Evolutionary conservation across 2,797 vertebrate species (phyloP).

Genomic region (Prunella strophiata): DNA sequence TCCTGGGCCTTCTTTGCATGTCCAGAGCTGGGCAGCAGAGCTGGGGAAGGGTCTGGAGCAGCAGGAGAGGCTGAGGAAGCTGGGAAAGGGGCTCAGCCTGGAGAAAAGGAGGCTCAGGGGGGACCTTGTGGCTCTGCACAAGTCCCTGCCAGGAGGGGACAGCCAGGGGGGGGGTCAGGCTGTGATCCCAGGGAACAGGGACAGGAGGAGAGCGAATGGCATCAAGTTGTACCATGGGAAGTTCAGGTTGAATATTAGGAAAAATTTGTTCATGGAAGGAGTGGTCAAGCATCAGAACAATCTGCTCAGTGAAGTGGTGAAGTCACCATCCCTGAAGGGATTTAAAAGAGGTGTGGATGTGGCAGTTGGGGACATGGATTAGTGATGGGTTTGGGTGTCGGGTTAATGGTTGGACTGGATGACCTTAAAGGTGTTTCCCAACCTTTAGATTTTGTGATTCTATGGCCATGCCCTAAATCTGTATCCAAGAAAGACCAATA

Average conservation of each 20-base stretch:
- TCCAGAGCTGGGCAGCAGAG: neutral
- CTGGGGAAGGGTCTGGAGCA: neutral
- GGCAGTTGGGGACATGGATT: neutral
- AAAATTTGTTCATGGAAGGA: neutral
- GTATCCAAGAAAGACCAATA: rapidly evolving
- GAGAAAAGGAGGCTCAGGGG: neutral
- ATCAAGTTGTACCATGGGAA: neutral
- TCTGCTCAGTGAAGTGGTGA: neutral
- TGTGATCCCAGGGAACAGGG: neutral
- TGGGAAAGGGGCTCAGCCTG: neutral
- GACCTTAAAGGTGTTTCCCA: neutral
- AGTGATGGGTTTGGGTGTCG: neutral
- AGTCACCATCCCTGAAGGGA: neutral
- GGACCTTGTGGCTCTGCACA: neutral
- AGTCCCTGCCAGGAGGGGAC: neutral
- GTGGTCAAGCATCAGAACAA: neutral
- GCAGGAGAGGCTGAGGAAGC: neutral
- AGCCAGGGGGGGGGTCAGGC: rapidly evolving
- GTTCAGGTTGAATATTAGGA: neutral
- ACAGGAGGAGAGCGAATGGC: rapidly evolving
- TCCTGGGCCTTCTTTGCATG: neutral
- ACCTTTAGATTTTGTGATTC: neutral
- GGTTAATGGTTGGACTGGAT: neutral
- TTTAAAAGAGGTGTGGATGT: neutral
- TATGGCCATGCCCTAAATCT: neutral